phyloP scores from a whole-genome alignment of 2,797 vertebrate species.

The Vireo griseus region DNA sequence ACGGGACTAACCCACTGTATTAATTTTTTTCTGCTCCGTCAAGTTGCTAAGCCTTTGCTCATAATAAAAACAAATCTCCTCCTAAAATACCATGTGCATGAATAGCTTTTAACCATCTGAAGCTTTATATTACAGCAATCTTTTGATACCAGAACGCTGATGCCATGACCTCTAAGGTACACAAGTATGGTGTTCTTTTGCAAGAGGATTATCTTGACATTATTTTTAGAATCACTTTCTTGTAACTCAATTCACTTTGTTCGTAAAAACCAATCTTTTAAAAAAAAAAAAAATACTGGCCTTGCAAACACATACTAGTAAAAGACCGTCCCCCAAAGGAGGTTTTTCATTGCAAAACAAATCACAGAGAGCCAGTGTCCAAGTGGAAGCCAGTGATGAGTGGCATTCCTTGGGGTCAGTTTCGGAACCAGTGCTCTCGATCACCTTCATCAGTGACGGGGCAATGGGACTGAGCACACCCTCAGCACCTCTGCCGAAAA shows the following conservation, averaged over 20 bases:
- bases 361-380: background rate
- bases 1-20: background rate
- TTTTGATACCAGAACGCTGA: background rate
- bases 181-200: background rate
- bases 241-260: background rate
- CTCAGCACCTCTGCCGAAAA: fast-evolving
- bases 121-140: background rate
- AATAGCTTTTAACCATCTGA: background rate
- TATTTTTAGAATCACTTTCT: background rate
- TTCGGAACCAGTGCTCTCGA: fast-evolving
- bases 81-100: background rate
- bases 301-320: background rate
- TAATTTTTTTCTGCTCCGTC: background rate
- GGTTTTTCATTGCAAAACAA: background rate
- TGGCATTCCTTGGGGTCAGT: fast-evolving
- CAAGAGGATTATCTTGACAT: background rate
- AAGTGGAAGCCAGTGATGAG: fast-evolving
- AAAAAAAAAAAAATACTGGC: background rate
- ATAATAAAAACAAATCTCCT: background rate
- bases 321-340: background rate
- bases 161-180: background rate
- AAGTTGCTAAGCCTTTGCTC: background rate
- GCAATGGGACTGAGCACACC: fast-evolving
- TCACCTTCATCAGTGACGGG: fast-evolving
- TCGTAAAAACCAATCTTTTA: background rate